Percentiles rank a stretch among this genome's conserved stretches.
These are phyloP conservation scores for Plodia interpunctella DNA, from an alignment of 1,140 invertebrate species.

Conservation along the genomic window DNA sequence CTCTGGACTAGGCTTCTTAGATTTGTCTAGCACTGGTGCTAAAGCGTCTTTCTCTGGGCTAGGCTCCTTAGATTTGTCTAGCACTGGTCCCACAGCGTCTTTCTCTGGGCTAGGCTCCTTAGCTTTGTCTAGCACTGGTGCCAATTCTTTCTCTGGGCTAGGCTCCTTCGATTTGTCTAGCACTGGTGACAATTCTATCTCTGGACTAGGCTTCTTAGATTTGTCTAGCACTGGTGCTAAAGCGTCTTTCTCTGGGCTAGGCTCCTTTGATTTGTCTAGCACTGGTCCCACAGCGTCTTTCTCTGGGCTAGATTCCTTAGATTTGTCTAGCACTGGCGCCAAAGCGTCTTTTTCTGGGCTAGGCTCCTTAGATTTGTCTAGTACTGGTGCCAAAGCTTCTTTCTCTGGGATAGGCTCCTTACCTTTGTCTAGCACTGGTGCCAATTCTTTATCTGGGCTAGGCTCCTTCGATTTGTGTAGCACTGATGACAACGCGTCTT, in stretches of 20 bases:
- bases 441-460: background rate
- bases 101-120: conserved; percentile 12
- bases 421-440: background rate
- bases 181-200: background rate
- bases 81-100: conserved; percentile 8
- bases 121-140: background rate
- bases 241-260: background rate
- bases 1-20: background rate
- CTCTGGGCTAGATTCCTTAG: conserved; percentile 7
- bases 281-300: conserved; percentile 1
- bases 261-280: background rate
- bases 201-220: conserved; percentile 4
- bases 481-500: background rate
- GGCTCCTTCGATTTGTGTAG: conserved; percentile 3
- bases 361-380: conserved; percentile 4
- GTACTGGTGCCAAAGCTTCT: background rate
- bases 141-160: conserved; percentile 8
- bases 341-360: conserved; percentile 7
- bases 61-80: conserved; percentile 13
- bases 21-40: background rate
- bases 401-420: conserved; percentile 17
- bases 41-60: conserved; percentile 18
- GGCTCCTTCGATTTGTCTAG: background rate
- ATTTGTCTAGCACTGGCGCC: conserved; percentile 5
- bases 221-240: background rate